A percentile compares a stretch with the other conserved stretches of the same genome.
These are phyloP conservation scores for Bettongia penicillata DNA, from an alignment of 2,113 vertebrate species.

Conservation along the genomic window DNA sequence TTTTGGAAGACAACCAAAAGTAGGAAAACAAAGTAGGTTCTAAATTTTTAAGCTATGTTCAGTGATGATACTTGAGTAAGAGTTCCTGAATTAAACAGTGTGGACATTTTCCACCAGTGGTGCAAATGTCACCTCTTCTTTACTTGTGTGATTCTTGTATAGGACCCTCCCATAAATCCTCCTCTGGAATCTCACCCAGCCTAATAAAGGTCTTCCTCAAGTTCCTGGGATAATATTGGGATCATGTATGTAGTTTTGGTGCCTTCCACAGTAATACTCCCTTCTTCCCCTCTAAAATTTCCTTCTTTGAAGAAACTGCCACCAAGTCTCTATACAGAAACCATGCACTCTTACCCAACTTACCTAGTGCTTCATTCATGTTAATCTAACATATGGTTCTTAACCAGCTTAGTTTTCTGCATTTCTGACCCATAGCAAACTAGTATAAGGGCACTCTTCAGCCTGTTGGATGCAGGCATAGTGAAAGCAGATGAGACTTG, in stretches of 20 bases:
- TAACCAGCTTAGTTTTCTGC: neutral
- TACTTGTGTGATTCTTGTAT: neutral
- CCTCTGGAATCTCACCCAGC: neutral
- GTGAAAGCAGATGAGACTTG: neutral
- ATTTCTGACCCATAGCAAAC: slow-evolving; percentile 43
- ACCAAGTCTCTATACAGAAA: neutral
- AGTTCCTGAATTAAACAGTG: neutral
- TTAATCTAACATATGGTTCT: neutral
- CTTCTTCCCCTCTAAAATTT: neutral
- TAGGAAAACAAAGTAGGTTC: slow-evolving; percentile 36
- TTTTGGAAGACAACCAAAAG: slow-evolving; percentile 2
- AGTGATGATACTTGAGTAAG: slow-evolving; percentile 4
- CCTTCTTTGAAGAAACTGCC: neutral
- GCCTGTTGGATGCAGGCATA: neutral
- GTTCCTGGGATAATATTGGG: neutral
- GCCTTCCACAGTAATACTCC: neutral
- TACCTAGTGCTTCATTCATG: neutral
- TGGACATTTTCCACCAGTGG: neutral
- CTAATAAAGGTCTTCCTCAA: neutral
- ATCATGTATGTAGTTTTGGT: neutral
- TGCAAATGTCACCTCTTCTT: neutral
- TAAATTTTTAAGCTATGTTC: slow-evolving; percentile 18
- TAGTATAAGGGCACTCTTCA: neutral
- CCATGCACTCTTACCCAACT: neutral
- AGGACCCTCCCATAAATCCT: neutral